Base-by-base conservation (phyloP, 2,113 vertebrate genomes). In the Clarias macrocephalus region DNA sequence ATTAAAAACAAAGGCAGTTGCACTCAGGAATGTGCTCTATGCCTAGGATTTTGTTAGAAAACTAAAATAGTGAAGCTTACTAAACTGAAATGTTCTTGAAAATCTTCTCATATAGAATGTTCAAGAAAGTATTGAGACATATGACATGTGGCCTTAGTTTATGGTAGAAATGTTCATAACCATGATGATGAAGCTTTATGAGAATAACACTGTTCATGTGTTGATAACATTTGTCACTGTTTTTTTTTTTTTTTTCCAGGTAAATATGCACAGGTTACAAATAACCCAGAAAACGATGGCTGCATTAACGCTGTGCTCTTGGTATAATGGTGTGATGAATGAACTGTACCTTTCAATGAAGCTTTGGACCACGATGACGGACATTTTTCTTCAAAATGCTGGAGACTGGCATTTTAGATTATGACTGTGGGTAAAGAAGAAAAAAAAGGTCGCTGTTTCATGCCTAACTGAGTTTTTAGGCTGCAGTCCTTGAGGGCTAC, bases 271-370 rank as follows among this genome's bases (percentile, higher is more conserved):
- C 98, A 99, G 91, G 98, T 99, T 89, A 99, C 98, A 25, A 99
- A 99, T 91, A 99, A 98, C 93, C 98, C 98, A 33, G 98, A 99
- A 94, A 99, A 99, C 0, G 97, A 99, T n/a, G 98, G 98, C 84
- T 99, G 98, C 89, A 99, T 99, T 89, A 99, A 99, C 79, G 98
- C 98, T 16, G 94, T 99, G 87, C 93, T 99, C 59, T 96, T 99
- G 86, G 97, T 99, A 56, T 99, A 90, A 96, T 54, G 11, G 56
- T 42, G 42, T 6, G 79, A 82, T 80, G 66, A 84, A 90, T 62
- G 79, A 87, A 92, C 89, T 90, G 76, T 89, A 88, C 83, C 89
- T 90, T 48, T 0, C 83, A 25, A 66, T 80, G n/a, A 83, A 86
- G 37, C 73, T 23, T 30, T 57, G 86, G 88, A 84, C 37, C 79